Percentiles rank a stretch among this genome's conserved stretches.
These are phyloP conservation scores for Chloroceryle aenea DNA, from an alignment of 2,113 vertebrate genomes.

Conservation along the genomic window DNA sequence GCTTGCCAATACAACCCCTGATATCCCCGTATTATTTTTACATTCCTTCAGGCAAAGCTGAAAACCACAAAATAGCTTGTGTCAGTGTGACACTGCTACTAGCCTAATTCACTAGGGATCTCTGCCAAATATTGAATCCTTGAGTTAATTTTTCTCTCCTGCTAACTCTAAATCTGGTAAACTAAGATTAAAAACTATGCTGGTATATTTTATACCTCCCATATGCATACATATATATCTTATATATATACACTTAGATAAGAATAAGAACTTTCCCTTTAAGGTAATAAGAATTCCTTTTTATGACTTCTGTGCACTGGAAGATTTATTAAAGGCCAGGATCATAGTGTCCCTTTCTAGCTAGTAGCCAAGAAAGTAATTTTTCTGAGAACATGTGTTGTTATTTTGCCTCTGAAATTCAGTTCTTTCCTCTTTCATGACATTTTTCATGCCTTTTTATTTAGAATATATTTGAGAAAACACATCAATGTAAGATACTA, in stretches of 20 bases:
- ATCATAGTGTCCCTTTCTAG: background rate
- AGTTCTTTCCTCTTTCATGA: background rate
- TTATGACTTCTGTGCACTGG: background rate
- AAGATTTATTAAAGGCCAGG: background rate
- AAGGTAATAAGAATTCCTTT: background rate
- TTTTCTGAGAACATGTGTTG: background rate
- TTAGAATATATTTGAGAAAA: background rate
- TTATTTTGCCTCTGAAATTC: background rate
- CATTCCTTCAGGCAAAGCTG: constrained; percentile 40
- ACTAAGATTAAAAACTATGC: background rate
- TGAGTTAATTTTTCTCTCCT: constrained; percentile 3
- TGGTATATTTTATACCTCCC: background rate
- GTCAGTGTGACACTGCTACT: constrained; percentile 6
- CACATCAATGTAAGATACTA: background rate
- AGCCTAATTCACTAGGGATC: background rate
- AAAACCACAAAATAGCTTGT: constrained; percentile 26
- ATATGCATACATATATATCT: background rate
- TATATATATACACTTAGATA: background rate
- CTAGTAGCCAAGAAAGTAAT: background rate
- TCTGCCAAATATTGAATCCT: constrained; percentile 16
- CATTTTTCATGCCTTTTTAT: background rate
- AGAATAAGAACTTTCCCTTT: background rate
- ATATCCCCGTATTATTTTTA: background rate
- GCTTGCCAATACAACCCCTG: background rate
- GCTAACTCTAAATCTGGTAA: background rate